Conservation (phyloP, 2,113 vertebrate species). For the Axis porcinus region DNA sequence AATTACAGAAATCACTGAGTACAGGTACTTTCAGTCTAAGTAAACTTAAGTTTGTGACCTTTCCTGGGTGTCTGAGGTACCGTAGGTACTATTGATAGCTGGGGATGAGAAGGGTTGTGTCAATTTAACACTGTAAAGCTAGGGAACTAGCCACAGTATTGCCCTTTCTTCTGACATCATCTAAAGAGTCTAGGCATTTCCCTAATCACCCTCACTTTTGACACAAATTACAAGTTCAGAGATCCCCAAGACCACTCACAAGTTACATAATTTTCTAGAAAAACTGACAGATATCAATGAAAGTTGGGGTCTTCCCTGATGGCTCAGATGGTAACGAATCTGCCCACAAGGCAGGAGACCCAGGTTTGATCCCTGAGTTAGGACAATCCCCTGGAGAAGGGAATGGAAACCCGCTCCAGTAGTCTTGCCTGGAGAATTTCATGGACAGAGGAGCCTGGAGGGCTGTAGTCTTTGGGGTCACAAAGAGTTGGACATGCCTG, state of each 20-base stretch:
- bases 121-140: not conserved
- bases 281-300: not conserved
- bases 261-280: not conserved
- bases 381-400: not conserved
- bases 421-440: not conserved
- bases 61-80: not conserved
- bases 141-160: not conserved
- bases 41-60: not conserved
- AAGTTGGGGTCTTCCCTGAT: not conserved
- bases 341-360: not conserved
- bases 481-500: not conserved
- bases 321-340: not conserved
- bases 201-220: not conserved
- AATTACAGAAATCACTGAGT: not conserved
- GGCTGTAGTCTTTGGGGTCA: not conserved
- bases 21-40: not conserved
- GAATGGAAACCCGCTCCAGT: not conserved
- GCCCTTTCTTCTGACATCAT: not conserved
- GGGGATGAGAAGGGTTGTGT: not conserved
- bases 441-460: not conserved
- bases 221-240: not conserved
- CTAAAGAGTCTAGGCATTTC: not conserved
- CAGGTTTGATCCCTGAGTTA: not conserved
- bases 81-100: not conserved
- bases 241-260: not conserved